Conservation (phyloP, 2,797 vertebrate genomes). For the Pseudochromis fuscus region DNA sequence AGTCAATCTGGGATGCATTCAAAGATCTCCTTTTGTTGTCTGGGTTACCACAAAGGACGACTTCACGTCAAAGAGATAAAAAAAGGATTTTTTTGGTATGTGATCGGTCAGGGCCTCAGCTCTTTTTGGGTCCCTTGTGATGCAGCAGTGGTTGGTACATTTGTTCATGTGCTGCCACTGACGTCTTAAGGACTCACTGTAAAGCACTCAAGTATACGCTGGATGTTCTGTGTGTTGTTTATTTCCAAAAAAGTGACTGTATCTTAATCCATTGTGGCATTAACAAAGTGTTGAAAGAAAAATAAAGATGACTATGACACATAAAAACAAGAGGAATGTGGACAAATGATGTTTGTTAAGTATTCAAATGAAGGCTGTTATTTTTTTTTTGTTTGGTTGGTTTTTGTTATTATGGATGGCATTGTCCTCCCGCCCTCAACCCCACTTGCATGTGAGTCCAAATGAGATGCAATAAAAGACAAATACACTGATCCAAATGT, state of each 20-base stretch:
- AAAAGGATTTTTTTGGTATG: slow-evolving; percentile 36
- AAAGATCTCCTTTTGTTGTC: slow-evolving; percentile 50
- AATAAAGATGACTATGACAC: slow-evolving; percentile 84
- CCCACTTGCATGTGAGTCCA: slow-evolving; percentile 95
- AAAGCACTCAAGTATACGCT: slow-evolving; percentile 86
- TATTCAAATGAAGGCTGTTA: slow-evolving; percentile 74
- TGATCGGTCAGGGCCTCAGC: slow-evolving; percentile 56
- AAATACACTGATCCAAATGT: slow-evolving; percentile 89
- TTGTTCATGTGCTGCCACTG: slow-evolving; percentile 73
- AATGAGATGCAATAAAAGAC: slow-evolving; percentile 98
- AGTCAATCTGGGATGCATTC: slow-evolving; percentile 75
- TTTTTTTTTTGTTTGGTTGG: slow-evolving; percentile 75
- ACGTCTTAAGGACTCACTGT: slow-evolving; percentile 78
- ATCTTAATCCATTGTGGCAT: slow-evolving; percentile 94
- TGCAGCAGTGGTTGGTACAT: slow-evolving; percentile 86
- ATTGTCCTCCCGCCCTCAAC: slow-evolving; percentile 43
- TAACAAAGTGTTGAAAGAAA: slow-evolving; percentile 88
- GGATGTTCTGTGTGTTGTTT: slow-evolving; percentile 94
- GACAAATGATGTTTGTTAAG: slow-evolving; percentile 73
- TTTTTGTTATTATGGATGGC: slow-evolving; percentile 85
- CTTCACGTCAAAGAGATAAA: slow-evolving; percentile 34
- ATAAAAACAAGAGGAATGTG: slow-evolving; percentile 74
- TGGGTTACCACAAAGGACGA: slow-evolving; percentile 32
- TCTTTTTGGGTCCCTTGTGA: slow-evolving; percentile 81
- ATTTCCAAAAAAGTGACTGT: slow-evolving; percentile 91